Conservation (phyloP, 2,888 invertebrate genomes). For the Protodeltote pygarga region DNA sequence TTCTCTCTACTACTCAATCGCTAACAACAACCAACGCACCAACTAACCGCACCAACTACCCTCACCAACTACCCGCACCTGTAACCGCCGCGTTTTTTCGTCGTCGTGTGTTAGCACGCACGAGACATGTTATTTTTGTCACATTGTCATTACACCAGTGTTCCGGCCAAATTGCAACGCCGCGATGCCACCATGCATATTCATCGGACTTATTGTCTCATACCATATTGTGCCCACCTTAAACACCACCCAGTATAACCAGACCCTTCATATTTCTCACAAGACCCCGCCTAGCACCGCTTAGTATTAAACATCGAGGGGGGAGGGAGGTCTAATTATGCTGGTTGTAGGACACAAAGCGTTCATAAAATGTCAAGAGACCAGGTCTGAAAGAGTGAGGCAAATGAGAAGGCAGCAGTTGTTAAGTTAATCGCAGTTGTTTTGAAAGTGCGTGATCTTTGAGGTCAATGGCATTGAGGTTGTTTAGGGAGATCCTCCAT, state of each 20-base stretch:
- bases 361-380: slow-evolving; percentile 75
- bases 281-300: neutral
- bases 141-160: slow-evolving; percentile 82
- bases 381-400: slow-evolving; percentile 63
- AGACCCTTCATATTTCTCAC: slow-evolving; percentile 46
- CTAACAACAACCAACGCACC: too few relatives aligned
- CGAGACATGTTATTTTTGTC: slow-evolving; percentile 78
- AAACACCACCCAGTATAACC: slow-evolving; percentile 52
- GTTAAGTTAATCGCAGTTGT: slow-evolving; percentile 53
- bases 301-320: neutral
- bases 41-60: too few relatives aligned
- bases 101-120: slow-evolving; percentile 19
- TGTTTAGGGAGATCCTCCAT: neutral
- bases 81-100: slow-evolving; percentile 9
- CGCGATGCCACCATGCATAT: slow-evolving; percentile 82
- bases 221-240: slow-evolving; percentile 71
- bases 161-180: slow-evolving; percentile 80
- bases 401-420: slow-evolving; percentile 56
- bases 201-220: slow-evolving; percentile 80
- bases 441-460: slow-evolving; percentile 16
- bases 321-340: slow-evolving; percentile 43
- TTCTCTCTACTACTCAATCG: too few relatives aligned
- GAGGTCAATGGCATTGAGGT: slow-evolving; percentile 14
- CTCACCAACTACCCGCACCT: too few relatives aligned
- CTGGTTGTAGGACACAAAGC: slow-evolving; percentile 64